Evolutionary conservation across 2,113 vertebrate genomes (phyloP), one percentile per base, ranked within the genome.

Genomic region (Spea multiplicata): DNA sequence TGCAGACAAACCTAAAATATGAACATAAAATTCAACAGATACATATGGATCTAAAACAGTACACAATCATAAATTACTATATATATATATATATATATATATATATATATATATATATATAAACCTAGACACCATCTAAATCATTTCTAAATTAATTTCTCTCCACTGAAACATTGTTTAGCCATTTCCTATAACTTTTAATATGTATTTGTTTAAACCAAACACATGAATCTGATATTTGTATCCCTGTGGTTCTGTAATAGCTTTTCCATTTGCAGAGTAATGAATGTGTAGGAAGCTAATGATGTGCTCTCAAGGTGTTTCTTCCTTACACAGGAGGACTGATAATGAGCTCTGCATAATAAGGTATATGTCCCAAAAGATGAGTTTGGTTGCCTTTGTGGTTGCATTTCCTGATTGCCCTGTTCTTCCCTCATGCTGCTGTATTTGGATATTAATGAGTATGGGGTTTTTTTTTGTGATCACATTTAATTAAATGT

Each of bases 301-400:
- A 95, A 96, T 94, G 92, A 94, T 90, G 90, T 88, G 79, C 87
- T 91, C 94, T 95, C 91, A 93, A 89, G 94, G 93, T 97, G 91
- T 92, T 90, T 84, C 82, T 88, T 87, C 71, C 48, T 92, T 90
- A 86, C 69, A 83, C 86, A 81, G 74, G 92, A 95, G 89, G 90
- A 85, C 90, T 86, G 92, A 88, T 96, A 96, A 97, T 95, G 95
- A 97, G 95, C 94, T 95, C 75, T 50, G 53, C 90, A 91, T 91
- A 93, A 91, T 91, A 89, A 85, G 89, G 88, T 91, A 91, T 57
- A 83, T 85, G 89, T 96, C 96, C 94, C 95, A 86, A 85, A 91
- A 92, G 95, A 91, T 92, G 91, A 89, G 90, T 91, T 87, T 91
- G 91, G 91, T 91, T 89, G 91, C 85, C 87, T 92, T 84, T 80